Conservation (phyloP, 2,888 invertebrate species). For the Melanotus villosus region DNA sequence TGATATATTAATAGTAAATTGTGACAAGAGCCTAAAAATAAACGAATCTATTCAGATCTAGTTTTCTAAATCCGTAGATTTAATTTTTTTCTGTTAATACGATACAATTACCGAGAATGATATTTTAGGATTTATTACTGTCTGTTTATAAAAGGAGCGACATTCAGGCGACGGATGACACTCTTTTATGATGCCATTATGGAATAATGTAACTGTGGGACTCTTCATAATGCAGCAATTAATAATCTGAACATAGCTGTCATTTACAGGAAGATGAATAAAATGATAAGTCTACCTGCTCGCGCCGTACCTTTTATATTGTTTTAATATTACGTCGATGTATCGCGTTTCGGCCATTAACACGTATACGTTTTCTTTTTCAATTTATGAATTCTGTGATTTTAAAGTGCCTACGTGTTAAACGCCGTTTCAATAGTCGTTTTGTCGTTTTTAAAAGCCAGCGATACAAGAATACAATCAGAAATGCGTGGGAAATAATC, state of each 20-base stretch:
- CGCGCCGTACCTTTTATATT: slow-evolving; percentile 43
- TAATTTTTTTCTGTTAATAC: not conserved
- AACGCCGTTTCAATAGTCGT: slow-evolving; percentile 19
- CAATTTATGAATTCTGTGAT: slow-evolving; percentile 42
- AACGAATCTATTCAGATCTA: no score
- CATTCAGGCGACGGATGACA: slow-evolving; percentile 51
- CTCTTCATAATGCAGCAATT: slow-evolving; percentile 57
- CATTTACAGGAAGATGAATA: slow-evolving; percentile 57
- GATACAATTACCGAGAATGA: not conserved
- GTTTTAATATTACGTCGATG: slow-evolving; percentile 45
- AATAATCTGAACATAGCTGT: slow-evolving; percentile 57
- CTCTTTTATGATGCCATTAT: slow-evolving; percentile 56
- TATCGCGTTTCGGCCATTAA: slow-evolving; percentile 45
- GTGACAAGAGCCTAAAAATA: no score
- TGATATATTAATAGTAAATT: no score
- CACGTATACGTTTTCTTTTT: slow-evolving; percentile 41
- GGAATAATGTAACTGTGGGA: slow-evolving; percentile 56
- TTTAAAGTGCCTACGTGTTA: slow-evolving; percentile 40
- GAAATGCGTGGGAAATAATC: slow-evolving; percentile 29
- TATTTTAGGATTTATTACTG: not conserved
- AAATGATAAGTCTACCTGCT: slow-evolving; percentile 50
- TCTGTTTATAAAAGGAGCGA: no score
- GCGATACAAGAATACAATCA: slow-evolving; percentile 6
- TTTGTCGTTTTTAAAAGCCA: slow-evolving; percentile 14
- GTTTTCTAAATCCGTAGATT: no score